Evolutionary conservation across 2,888 invertebrate genomes (phyloP), one percentile per base, ranked within the genome.

Genomic region (Ochropleura plecta): DNA sequence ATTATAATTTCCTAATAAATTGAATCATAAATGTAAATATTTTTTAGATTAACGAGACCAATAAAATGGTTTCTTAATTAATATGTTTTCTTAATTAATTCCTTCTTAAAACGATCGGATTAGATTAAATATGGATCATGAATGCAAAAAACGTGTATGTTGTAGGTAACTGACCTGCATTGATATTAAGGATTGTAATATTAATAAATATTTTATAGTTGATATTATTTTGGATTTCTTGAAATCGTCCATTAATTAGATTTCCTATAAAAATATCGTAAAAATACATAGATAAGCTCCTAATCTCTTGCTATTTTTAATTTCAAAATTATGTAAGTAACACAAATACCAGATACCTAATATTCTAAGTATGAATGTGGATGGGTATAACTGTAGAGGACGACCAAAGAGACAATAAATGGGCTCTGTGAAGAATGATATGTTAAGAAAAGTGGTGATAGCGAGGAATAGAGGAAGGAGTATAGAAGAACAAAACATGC

Each of bases 91-190:
- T 16, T 42, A 62, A 62, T 30, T n/a, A 3, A 40, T 74, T 18
- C 6, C 51, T 12, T 51, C 16, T 5, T 14, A 63, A 40, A 20
- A 46, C n/a, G n/a, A 51, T 51, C 16, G 44, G n/a, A 18, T 18
- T 20, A 62, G 51, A 71, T 55, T 55, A 62, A n/a, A 48, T 62
- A 48, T 16, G 40, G 53, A 55, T 44, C 30, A 68, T 5, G 14
- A 44, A n/a, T 40, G 7, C n/a, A 49, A 51, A 53, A 42, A 14
- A 12, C 5, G 0, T 18, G 6, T 8, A 30, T 73, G 0, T n/a
- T 48, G 6, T 18, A 49, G 74, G 60, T 68, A 62, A 60, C 3
- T 68, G 74, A 76, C 68, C 76, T 7, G 60, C 42, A 42, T 53
- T 48, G 60, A 48, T 68, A 9, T 18, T 60, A 46, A 6, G 0